A percentile compares a stretch with the other conserved stretches of the same genome.
Conservation (phyloP, 2,888 invertebrate species). For the Ochropleura leucogaster region DNA sequence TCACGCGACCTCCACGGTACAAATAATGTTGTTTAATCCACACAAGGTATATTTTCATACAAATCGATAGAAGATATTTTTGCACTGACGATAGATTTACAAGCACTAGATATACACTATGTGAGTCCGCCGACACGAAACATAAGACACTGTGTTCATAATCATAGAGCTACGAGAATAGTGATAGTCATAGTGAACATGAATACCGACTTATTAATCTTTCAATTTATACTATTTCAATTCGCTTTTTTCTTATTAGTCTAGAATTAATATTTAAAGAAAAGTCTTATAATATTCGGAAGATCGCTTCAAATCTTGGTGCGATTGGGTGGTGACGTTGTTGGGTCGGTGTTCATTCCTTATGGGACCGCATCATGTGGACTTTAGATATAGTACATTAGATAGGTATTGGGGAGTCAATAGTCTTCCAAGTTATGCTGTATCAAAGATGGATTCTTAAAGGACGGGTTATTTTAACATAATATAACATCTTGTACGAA, state of each 20-base stretch:
- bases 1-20: constrained; percentile 81
- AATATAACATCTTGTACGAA: constrained; percentile 9
- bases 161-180: constrained; percentile 37
- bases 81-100: constrained; percentile 83
- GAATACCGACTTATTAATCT: constrained; percentile 29
- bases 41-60: constrained; percentile 86
- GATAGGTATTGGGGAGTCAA: constrained; percentile 26
- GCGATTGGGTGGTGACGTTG: constrained; percentile 2
- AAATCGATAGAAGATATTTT: constrained; percentile 84
- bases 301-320: constrained; percentile 16
- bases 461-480: not conserved
- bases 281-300: constrained; percentile 19
- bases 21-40: constrained; percentile 80
- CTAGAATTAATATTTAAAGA: constrained; percentile 37
- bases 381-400: constrained; percentile 14
- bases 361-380: constrained; percentile 2
- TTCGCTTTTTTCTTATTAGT: constrained; percentile 43
- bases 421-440: constrained; percentile 50
- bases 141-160: constrained; percentile 56
- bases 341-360: constrained; percentile 16
- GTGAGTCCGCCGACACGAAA: constrained; percentile 42
- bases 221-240: constrained; percentile 45
- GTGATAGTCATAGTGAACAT: constrained; percentile 9
- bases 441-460: constrained; percentile 2
- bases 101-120: constrained; percentile 73